A percentile compares a stretch with the other conserved stretches of the same genome.
Conservation (phyloP, 2,888 invertebrate genomes). For the Bellardia pandia region DNA sequence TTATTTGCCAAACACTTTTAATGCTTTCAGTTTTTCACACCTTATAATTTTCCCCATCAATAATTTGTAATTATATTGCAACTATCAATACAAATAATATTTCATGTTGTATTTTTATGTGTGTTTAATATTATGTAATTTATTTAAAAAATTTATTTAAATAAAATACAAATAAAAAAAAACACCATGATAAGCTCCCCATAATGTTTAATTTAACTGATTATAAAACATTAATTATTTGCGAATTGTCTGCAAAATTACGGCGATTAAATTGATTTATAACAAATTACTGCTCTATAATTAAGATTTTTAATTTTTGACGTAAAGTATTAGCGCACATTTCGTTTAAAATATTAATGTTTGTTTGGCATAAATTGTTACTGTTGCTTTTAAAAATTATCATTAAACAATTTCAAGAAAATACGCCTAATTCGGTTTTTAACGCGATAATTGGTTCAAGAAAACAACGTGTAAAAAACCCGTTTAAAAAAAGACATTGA, state of each 20-base stretch:
- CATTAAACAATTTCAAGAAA: too few species aligned
- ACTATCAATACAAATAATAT: too few species aligned
- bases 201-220: neutral
- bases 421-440: too few species aligned
- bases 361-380: too few species aligned
- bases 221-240: neutral
- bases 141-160: neutral
- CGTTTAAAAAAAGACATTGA: too few species aligned
- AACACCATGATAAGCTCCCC: neutral
- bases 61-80: neutral
- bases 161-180: neutral
- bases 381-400: too few species aligned
- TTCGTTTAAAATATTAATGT: too few species aligned
- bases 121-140: neutral
- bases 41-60: neutral
- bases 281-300: neutral
- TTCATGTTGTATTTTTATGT: neutral
- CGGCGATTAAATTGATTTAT: constrained; percentile 17
- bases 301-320: neutral
- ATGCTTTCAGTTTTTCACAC: neutral
- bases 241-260: neutral
- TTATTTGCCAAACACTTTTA: neutral
- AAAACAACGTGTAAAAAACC: too few species aligned
- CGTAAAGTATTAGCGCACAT: too few species aligned
- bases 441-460: too few species aligned